Evolutionary conservation across 2,888 invertebrate genomes (phyloP).

Genomic region (Chalcosyrphus nemorum): DNA sequence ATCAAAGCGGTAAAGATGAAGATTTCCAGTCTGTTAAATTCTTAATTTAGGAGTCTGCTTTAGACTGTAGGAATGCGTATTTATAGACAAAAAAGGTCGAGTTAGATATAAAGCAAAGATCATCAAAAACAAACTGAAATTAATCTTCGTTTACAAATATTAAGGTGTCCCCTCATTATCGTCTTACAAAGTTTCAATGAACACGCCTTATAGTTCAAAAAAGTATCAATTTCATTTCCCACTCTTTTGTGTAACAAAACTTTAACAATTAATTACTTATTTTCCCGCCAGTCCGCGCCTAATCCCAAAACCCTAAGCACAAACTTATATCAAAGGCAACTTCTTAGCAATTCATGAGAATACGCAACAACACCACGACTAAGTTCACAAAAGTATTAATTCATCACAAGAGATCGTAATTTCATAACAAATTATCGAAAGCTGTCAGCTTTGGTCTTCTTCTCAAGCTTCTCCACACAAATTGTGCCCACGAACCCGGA

Average conservation of each 20-base stretch:
- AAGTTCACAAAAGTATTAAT: slow-evolving; percentile 17
- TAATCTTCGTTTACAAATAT: too few relatives aligned
- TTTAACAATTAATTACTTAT: neutral
- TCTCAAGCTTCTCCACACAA: neutral
- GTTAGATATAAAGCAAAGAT: too few relatives aligned
- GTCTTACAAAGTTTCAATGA: too few relatives aligned
- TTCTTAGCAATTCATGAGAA: neutral
- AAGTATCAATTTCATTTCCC: neutral
- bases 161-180: too few relatives aligned
- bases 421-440: slow-evolving; percentile 55
- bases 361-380: neutral
- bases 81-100: too few relatives aligned
- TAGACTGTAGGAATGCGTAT: too few relatives aligned
- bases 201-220: neutral
- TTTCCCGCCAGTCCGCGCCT: neutral
- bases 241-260: neutral
- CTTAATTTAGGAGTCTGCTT: too few relatives aligned
- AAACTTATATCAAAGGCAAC: neutral
- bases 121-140: too few relatives aligned
- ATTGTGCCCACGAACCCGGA: neutral
- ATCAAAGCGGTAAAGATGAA: too few relatives aligned
- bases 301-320: neutral
- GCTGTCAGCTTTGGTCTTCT: slow-evolving; percentile 35
- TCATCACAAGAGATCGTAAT: slow-evolving; percentile 39
- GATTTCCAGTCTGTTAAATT: too few relatives aligned